These are phyloP conservation scores for Thereva nobilitata DNA, from an alignment of 2,888 invertebrate genomes.

Conservation along the genomic window DNA sequence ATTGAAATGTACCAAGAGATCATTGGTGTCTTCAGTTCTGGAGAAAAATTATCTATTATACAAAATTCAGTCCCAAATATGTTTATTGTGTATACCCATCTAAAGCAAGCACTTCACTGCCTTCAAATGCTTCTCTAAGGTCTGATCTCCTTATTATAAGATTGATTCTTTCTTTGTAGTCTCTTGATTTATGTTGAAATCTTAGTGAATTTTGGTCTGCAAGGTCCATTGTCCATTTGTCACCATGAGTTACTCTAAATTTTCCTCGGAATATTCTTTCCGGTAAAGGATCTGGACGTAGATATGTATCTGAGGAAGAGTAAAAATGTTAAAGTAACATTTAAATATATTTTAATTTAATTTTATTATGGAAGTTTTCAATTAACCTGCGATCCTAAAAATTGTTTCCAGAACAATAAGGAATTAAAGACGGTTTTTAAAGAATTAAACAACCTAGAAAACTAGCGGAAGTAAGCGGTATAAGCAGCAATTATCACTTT, in stretches of 20 bases:
- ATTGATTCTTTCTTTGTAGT: conserved; percentile 76
- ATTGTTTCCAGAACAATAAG: too few relatives aligned
- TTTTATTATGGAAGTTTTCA: neutral
- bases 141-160: conserved; percentile 74
- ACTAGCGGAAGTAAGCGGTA: too few relatives aligned
- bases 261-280: conserved; percentile 83
- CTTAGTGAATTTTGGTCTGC: conserved; percentile 69
- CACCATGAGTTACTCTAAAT: conserved; percentile 72
- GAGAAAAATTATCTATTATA: conserved; percentile 38
- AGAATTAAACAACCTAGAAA: too few relatives aligned
- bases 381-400: too few relatives aligned
- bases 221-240: conserved; percentile 70
- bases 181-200: conserved; percentile 74
- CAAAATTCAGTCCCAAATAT: neutral
- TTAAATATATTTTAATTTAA: neutral
- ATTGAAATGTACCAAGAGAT: conserved; percentile 82
- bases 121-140: conserved; percentile 74
- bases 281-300: conserved; percentile 66
- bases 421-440: too few relatives aligned
- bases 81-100: conserved; percentile 70
- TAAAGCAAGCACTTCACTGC: conserved; percentile 79
- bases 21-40: conserved; percentile 68
- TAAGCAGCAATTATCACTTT: too few relatives aligned
- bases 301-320: conserved; percentile 53
- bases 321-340: neutral